Percentiles rank a stretch among this genome's conserved stretches.
Evolutionary conservation across 2,888 invertebrate species (phyloP).

Genomic region (Zygaena filipendulae): DNA sequence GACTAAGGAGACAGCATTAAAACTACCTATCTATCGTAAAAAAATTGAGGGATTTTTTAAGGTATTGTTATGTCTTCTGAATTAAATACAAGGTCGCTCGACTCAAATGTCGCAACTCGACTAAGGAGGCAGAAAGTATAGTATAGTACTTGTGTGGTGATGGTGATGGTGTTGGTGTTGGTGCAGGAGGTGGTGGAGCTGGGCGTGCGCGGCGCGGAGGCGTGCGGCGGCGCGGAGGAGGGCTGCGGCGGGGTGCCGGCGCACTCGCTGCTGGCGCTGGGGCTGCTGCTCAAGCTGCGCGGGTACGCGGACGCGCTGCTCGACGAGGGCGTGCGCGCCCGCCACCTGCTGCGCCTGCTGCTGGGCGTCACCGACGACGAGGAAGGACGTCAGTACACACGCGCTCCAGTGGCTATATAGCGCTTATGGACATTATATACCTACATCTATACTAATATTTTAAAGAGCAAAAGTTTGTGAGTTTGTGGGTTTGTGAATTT

Average conservation of each 20-base stretch:
- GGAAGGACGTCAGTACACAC: conserved; percentile 76
- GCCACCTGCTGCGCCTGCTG: conserved; percentile 86
- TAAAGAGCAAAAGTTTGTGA: no score
- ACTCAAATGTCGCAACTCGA: no score
- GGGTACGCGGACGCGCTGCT: conserved; percentile 92
- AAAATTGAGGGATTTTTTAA: no score
- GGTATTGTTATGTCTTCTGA: no score
- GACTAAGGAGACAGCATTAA: no score
- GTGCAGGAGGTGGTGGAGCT: conserved; percentile 47
- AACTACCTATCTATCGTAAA: no score
- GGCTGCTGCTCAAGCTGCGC: conserved; percentile 87
- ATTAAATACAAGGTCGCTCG: no score
- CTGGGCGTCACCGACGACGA: conserved; percentile 93
- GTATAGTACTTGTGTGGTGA: no score
- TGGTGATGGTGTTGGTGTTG: no score
- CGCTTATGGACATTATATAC: not conserved
- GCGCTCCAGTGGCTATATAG: not conserved
- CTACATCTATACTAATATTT: no score
- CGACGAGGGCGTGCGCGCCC: conserved; percentile 84
- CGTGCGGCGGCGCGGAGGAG: conserved; percentile 32
- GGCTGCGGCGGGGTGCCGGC: conserved; percentile 74
- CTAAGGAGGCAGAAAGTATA: no score
- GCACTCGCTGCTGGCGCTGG: conserved; percentile 92
- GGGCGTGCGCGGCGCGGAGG: conserved; percentile 36
- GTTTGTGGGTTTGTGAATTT: no score